Evolutionary conservation across 92 coral and sea anemone species (phyloP).

Genomic region (Blastomussa wellsi): DNA sequence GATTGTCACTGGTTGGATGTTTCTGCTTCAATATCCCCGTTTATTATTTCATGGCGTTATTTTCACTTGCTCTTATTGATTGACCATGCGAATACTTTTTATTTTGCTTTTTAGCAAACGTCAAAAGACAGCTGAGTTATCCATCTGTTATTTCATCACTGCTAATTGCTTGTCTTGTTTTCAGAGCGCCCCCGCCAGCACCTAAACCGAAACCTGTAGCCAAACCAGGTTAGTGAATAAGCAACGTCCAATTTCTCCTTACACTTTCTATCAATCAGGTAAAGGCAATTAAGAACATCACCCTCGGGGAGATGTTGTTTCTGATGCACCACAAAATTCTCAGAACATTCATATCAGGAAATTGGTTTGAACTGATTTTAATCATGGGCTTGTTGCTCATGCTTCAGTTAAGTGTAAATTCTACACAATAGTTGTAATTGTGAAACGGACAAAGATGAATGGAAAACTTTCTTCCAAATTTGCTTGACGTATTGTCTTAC

Average conservation of each 20-base stretch:
- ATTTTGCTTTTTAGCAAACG: neutral
- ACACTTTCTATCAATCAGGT: neutral
- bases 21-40: neutral
- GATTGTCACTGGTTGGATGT: neutral
- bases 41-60: neutral
- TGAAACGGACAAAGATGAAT: no score
- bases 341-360: neutral
- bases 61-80: neutral
- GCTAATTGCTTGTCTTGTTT: neutral
- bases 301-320: neutral
- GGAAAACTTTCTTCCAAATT: neutral
- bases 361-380: neutral
- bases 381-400: neutral
- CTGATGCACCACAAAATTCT: neutral
- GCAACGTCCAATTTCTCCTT: neutral
- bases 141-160: neutral
- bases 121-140: neutral
- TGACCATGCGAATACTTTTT: neutral
- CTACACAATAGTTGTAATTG: no score
- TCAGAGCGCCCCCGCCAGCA: conserved; percentile 51
- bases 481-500: neutral
- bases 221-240: conserved; percentile 33
- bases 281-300: neutral
- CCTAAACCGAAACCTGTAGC: conserved; percentile 44
- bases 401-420: no score